Conservation (phyloP, 1,140 invertebrate species). For the Lordiphosa clarofinis region DNA sequence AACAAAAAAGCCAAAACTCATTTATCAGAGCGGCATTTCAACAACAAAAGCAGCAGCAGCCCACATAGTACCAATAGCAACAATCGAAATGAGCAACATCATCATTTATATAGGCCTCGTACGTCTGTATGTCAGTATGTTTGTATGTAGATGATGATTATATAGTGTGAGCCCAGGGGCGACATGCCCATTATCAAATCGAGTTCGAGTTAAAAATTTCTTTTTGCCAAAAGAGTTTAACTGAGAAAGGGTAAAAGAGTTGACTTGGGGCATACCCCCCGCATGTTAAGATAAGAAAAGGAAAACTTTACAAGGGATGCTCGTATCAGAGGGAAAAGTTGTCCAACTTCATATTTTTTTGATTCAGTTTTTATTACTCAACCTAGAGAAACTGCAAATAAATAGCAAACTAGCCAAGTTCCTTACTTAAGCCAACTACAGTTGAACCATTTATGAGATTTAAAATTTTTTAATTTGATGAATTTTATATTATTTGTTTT, state of each 20-base stretch:
- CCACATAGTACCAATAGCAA: conserved; percentile 44
- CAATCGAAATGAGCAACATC: conserved; percentile 62
- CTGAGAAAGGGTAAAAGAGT: background rate
- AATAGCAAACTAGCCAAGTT: no score
- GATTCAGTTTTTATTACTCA: no score
- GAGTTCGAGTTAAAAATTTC: conserved; percentile 8
- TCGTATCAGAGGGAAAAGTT: no score
- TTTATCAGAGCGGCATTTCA: conserved; percentile 68
- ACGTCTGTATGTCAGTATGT: background rate
- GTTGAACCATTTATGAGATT: no score
- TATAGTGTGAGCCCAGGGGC: conserved; percentile 41
- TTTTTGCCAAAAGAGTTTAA: background rate
- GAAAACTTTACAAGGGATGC: background rate
- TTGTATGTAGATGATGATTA: conserved; percentile 22
- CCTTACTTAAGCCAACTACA: no score
- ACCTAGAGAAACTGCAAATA: no score
- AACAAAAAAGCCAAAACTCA: conserved; percentile 65
- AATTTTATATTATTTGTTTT: no score
- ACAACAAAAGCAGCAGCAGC: conserved; percentile 45
- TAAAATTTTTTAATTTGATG: no score
- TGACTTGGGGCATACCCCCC: background rate
- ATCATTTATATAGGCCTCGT: conserved; percentile 55
- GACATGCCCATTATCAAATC: conserved; percentile 41
- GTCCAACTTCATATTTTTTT: no score
- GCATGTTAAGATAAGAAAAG: background rate